Evolutionary conservation across 2,888 invertebrate genomes (phyloP).

Genomic region (Caenorhabditis japonica): DNA sequence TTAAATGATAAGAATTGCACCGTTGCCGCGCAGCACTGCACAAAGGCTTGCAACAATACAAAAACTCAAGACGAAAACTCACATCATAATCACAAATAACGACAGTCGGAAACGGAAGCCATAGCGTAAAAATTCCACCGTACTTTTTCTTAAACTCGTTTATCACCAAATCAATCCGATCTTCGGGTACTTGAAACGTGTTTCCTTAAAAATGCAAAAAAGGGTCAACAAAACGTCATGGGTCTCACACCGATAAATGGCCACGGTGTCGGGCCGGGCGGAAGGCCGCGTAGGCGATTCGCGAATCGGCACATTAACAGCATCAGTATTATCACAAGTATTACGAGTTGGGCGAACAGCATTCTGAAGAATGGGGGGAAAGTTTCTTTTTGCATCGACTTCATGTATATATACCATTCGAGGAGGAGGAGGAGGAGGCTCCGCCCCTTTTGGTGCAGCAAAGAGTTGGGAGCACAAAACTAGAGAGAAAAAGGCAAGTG

Average conservation of each 20-base stretch:
- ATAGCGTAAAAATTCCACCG: slow-evolving; percentile 61
- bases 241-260: slow-evolving; percentile 52
- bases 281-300: slow-evolving; percentile 55
- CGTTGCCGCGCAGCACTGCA: too few relatives aligned
- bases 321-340: slow-evolving; percentile 42
- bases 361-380: slow-evolving; percentile 7
- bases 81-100: slow-evolving; percentile 59
- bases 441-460: background rate
- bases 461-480: background rate
- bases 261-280: slow-evolving; percentile 59
- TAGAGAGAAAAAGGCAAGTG: background rate
- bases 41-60: too few relatives aligned
- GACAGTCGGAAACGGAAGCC: slow-evolving; percentile 61
- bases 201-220: slow-evolving; percentile 21
- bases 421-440: background rate
- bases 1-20: too few relatives aligned
- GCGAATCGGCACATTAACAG: slow-evolving; percentile 52
- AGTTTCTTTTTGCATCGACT: background rate
- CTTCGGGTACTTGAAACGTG: slow-evolving; percentile 46
- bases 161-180: slow-evolving; percentile 39
- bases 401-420: background rate
- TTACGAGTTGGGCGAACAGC: slow-evolving; percentile 48
- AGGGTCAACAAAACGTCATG: background rate
- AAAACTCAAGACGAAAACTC: too few relatives aligned
- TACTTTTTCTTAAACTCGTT: slow-evolving; percentile 54